These are phyloP conservation scores for Archivesica marissinica DNA, from an alignment of 1,140 invertebrate genomes.

Conservation along the genomic window DNA sequence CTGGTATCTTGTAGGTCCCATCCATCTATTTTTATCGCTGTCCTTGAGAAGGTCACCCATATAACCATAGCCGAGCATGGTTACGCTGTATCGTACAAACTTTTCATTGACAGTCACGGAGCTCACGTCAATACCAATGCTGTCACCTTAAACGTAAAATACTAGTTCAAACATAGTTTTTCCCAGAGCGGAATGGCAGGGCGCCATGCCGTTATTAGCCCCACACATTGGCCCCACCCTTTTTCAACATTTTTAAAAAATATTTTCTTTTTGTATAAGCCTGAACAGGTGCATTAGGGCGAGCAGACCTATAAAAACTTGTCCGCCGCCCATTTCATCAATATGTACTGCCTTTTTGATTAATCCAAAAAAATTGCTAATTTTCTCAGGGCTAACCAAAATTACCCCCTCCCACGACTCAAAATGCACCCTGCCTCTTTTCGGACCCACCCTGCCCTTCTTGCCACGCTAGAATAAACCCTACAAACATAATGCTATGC, in stretches of 20 bases:
- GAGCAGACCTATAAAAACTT: background rate
- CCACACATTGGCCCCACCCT: too few relatives aligned
- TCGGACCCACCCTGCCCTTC: too few relatives aligned
- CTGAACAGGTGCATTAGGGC: background rate
- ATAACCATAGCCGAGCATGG: constrained; percentile 94
- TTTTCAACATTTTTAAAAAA: too few relatives aligned
- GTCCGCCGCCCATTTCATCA: background rate
- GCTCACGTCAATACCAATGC: constrained; percentile 90
- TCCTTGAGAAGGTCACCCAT: constrained; percentile 93
- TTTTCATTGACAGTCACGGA: constrained; percentile 89
- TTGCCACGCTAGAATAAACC: too few relatives aligned
- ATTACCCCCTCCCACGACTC: too few relatives aligned
- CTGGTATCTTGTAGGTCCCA: constrained; percentile 95
- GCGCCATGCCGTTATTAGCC: too few relatives aligned
- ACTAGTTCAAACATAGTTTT: too few relatives aligned
- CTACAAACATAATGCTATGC: too few relatives aligned
- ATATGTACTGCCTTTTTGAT: background rate
- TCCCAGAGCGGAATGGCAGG: too few relatives aligned
- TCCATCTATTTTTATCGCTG: constrained; percentile 93
- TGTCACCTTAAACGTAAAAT: constrained; percentile 85
- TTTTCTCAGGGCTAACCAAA: too few relatives aligned
- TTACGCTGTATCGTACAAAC: constrained; percentile 90
- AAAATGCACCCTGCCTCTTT: too few relatives aligned
- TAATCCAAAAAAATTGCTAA: background rate
- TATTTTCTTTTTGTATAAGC: too few relatives aligned